These are phyloP conservation scores for Sminthurides aquaticus DNA, from an alignment of 2,888 invertebrate genomes.

Conservation along the genomic window DNA sequence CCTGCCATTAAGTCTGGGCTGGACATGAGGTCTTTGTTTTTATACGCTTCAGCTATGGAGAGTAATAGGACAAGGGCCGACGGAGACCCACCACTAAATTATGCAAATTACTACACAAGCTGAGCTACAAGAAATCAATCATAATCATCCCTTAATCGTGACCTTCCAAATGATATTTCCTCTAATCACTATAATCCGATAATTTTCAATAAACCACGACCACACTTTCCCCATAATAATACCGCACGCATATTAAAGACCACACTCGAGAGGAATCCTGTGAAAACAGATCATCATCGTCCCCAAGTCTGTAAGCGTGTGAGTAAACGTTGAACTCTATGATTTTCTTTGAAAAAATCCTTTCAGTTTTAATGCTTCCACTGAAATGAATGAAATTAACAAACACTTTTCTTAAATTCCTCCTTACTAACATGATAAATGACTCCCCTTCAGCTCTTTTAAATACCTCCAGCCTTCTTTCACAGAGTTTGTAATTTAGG, in stretches of 20 bases:
- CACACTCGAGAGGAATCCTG: neutral
- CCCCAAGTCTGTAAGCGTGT: no score
- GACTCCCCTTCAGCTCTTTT: neutral
- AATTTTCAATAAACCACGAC: conserved; percentile 24
- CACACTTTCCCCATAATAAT: neutral
- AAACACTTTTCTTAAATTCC: no score
- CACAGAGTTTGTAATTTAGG: no score
- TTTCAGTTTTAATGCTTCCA: no score
- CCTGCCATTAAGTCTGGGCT: conserved; percentile 15
- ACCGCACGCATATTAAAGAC: neutral
- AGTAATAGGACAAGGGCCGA: neutral
- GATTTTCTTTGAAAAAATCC: no score
- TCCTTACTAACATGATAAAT: neutral
- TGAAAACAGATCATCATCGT: neutral
- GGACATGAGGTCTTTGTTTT: conserved; percentile 16
- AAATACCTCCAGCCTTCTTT: no score
- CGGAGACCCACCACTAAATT: conserved; percentile 14
- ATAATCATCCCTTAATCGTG: conserved; percentile 21
- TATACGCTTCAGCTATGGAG: neutral
- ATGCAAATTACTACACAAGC: conserved; percentile 19
- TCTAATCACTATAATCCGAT: conserved; percentile 24
- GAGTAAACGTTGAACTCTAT: no score
- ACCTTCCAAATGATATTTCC: conserved; percentile 16
- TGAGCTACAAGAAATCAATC: conserved; percentile 21
- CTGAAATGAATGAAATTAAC: neutral